Percentiles rank a stretch among this genome's conserved stretches.
Conservation (phyloP, 2,113 vertebrate species). For the Bolborhynchus lineola region DNA sequence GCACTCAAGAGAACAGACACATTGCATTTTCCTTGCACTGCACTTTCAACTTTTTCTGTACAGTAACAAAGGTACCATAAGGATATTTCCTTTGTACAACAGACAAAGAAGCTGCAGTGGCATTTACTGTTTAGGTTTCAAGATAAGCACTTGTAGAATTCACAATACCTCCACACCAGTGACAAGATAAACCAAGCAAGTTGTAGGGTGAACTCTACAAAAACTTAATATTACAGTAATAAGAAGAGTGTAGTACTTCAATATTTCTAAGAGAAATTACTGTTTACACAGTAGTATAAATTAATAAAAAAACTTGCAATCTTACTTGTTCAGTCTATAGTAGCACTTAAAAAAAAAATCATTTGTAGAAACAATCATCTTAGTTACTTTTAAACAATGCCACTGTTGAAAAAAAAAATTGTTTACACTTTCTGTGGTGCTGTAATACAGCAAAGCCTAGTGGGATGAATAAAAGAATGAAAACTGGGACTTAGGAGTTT, state of each 20-base stretch:
- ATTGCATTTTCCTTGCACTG: background rate
- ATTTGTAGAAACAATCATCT: background rate
- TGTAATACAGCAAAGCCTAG: background rate
- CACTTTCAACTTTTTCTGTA: background rate
- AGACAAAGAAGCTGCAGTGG: slow-evolving; percentile 2
- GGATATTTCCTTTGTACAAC: slow-evolving; percentile 2
- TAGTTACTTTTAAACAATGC: background rate
- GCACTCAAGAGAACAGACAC: background rate
- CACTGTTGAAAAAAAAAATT: background rate
- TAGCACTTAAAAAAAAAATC: background rate
- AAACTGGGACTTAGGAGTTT: background rate
- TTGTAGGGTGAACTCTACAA: background rate
- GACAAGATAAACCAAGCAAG: background rate
- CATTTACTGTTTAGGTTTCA: slow-evolving; percentile 7
- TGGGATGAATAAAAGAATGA: background rate
- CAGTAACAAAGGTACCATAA: background rate
- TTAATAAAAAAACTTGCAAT: background rate
- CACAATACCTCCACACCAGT: background rate
- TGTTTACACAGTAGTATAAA: background rate
- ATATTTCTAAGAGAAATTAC: background rate
- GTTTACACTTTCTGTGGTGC: background rate
- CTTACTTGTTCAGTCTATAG: background rate
- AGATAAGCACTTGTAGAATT: background rate
- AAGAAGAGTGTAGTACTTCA: background rate
- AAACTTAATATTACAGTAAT: background rate